Evolutionary conservation across 1,140 invertebrate genomes (phyloP).

Genomic region (Laupala kohalensis): DNA sequence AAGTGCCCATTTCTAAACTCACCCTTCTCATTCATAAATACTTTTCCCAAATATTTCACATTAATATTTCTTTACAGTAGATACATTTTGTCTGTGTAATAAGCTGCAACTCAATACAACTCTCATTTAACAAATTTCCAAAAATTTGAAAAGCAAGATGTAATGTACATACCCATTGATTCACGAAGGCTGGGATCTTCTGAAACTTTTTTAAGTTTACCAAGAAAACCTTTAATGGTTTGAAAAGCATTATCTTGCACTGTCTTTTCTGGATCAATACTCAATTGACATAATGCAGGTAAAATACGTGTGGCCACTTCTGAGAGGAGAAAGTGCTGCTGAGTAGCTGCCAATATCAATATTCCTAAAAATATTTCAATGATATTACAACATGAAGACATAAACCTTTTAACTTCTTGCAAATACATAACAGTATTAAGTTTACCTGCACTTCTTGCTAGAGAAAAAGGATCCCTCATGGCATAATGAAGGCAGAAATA

Average conservation of each 20-base stretch:
- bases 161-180: constrained; percentile 78
- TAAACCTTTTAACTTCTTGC: not conserved
- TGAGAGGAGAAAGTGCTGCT: constrained; percentile 83
- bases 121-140: too few species aligned
- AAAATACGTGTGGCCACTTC: constrained; percentile 85
- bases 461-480: constrained; percentile 89
- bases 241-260: constrained; percentile 90
- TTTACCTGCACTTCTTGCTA: constrained; percentile 66
- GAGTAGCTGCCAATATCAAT: constrained; percentile 82
- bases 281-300: constrained; percentile 77
- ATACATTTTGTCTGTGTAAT: too few species aligned
- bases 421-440: not conserved
- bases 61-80: too few species aligned
- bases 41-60: too few species aligned
- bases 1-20: too few species aligned
- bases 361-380: constrained; percentile 37
- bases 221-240: constrained; percentile 87
- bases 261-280: constrained; percentile 83
- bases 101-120: too few species aligned
- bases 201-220: constrained; percentile 91
- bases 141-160: too few species aligned
- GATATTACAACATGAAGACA: not conserved
- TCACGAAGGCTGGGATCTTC: constrained; percentile 86
- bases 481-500: constrained; percentile 89
- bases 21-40: too few species aligned